Base-by-base conservation (phyloP, 2,888 invertebrate genomes). In the Neoitamus cyanurus region DNA sequence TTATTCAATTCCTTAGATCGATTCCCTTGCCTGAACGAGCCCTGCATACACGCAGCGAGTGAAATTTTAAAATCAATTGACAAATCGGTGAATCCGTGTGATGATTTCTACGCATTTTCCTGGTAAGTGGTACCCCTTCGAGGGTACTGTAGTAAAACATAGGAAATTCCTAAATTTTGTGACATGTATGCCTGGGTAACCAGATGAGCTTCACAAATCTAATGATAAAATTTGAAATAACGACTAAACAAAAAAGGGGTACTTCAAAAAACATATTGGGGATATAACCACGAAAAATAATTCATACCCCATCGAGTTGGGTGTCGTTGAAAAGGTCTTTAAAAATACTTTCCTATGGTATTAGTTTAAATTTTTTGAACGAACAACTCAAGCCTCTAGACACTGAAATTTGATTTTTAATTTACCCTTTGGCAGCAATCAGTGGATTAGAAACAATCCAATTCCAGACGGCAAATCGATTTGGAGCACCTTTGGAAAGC, bases 401-500 rank as follows among this genome's bases (percentile, higher is more conserved):
- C n/a, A n/a, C n/a, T n/a, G n/a, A n/a, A n/a, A n/a, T n/a, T n/a
- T n/a, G n/a, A n/a, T n/a, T n/a, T n/a, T n/a, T n/a, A n/a, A n/a
- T n/a, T n/a, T n/a, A n/a, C n/a, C n/a, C n/a, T n/a, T n/a, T n/a
- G n/a, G n/a, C 1, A 94, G 95, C 89, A 96, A 97, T 6, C 96
- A 97, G 0, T 98, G 98, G 98, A 94, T 97, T 80, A 94, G 94
- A 88, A 94, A 95, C 87, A 98, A 99, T 91, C 98, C 98, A 0
- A 96, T 98, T 87, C 99, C 99, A 0, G 97, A 98, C 89, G 98
- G 98, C 0, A 97, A 98, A 90, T 95, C 97, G 48, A 95, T 95
- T 83, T 99, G 98, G 98, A 97, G 97, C n/a, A 98, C 97, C 20
- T 98, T 99, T 90, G 96, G 96, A 86, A 97, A 97, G 90, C 93